Evolutionary conservation across 2,888 invertebrate genomes (phyloP), one percentile per base, ranked within the genome.

Genomic region (Brachylomia viminalis): DNA sequence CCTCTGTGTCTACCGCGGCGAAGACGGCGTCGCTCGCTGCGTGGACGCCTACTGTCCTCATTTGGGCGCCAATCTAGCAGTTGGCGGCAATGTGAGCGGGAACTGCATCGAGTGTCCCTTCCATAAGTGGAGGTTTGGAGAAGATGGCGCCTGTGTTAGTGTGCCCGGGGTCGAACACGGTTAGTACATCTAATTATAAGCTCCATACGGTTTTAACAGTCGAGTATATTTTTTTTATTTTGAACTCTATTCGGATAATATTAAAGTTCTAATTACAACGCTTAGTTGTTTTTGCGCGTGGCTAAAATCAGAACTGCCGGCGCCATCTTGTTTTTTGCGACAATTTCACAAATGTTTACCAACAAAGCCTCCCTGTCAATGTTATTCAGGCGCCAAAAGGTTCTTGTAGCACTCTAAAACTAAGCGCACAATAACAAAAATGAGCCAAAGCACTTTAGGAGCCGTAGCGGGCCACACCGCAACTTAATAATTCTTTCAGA

Each of bases 1-100:
- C 84, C 96, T 98, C 49, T 98, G 98, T 56, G 97, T 98, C 0
- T 98, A 97, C 89, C 96, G 98, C 45, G 97, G 97, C 0, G 95
- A 97, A 65, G 96, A 97, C 56, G 98, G 98, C 0, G 87, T 95
- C 7, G 97, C 97, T 0, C 97, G 97, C 73, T 97, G 98, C 1
- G 95, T 99, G 52, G 98, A 99, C 92, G 98, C 99, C 0, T 98
- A 98, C 91, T 99, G 99, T 88, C 99, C 99, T 0, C 99, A 99
- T 91, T 95, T 99, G 86, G 99, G 99, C 0, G 99, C 99, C 0
- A 98, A 99, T 92, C 94, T 99, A 90, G 98, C 97, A 0, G 97
- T 98, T 0, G 98, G 98, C 0, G 99, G 99, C 0, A 97, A 97
- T 0, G 98, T 98, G 0, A 93, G 96, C 54, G 98, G 98, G 0